A percentile compares a stretch with the other conserved stretches of the same genome.
phyloP scores from a whole-genome alignment of 2,797 vertebrate genomes.

The Sebastes paucispinis region DNA sequence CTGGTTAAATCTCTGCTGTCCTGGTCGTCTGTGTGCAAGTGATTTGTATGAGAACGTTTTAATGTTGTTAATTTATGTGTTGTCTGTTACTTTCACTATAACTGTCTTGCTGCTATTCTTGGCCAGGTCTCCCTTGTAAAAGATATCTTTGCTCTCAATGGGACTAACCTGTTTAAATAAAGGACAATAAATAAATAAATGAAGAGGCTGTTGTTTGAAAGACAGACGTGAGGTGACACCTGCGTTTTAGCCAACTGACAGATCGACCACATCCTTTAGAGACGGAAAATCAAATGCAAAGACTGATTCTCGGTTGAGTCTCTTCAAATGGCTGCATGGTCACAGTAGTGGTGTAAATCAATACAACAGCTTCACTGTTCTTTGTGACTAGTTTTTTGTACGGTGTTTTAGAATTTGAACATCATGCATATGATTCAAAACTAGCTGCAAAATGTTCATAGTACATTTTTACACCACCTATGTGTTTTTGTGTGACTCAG shows the following conservation, averaged over 20 bases:
- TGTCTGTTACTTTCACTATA: no score
- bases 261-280: conserved; percentile 61
- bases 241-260: conserved; percentile 22
- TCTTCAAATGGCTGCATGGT: not conserved
- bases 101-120: no score
- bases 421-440: not conserved
- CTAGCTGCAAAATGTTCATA: not conserved
- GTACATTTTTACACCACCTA: not conserved
- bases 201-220: not conserved
- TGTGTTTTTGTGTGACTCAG: not conserved
- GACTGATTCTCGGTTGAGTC: not conserved
- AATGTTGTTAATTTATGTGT: no score
- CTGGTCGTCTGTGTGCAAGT: no score
- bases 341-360: not conserved
- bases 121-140: no score
- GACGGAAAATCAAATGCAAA: not conserved
- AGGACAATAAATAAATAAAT: no score
- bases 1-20: no score
- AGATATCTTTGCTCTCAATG: no score
- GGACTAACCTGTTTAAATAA: no score
- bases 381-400: not conserved
- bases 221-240: not conserved
- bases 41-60: no score
- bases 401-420: not conserved
- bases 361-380: not conserved